Base-by-base conservation (phyloP, 2,888 invertebrate species). In the Invenusta paracnida region DNA sequence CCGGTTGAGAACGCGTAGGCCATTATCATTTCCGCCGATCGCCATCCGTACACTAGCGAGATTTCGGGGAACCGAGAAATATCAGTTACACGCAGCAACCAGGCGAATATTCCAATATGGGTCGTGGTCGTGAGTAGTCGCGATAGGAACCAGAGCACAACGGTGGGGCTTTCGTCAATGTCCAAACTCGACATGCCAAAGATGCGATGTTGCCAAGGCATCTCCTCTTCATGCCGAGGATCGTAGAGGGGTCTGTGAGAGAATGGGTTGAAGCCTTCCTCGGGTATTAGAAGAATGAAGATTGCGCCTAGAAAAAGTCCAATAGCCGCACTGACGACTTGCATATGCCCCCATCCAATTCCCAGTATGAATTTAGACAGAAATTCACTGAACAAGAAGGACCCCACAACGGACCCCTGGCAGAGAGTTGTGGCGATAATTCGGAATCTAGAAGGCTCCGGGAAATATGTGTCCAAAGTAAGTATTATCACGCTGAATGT, bases 401-500 rank as follows among this genome's bases (percentile, higher is more conserved):
- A 67, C 25, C 82, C 85, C 1, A 85, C 82, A 17, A 67, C 25
- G 1, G 85, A 85, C 1, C 85, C 85, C 82, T 85, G 85, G 82
- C 85, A 85, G 29, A 85, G 81, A 11, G 85, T 81, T 5, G 85
- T 85, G 1, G 85, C 85, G 1, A 67, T 2, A 5, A 85, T 28
- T 29, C 85, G 2, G 27, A 81, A 85, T 81, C n/a, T 23, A 2
- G 29, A 67, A 23, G n/a, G 67, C 82, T 85, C 67, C 2, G 67
- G 25, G 82, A 85, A 85, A 28, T 25, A 25, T 25, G 48, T 67
- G 29, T 85, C 85, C n/a, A 85, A 27, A 67, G 79, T 27, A 17
- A 85, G 67, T 13, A 85, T 67, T n/a, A 85, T 29, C 11, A 85
- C 85, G 11, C 67, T 67, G 1, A 85, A 82, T 23, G 79, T n/a